Conservation (phyloP, 64 coral and sea anemone genomes). For the Porites lutea region DNA sequence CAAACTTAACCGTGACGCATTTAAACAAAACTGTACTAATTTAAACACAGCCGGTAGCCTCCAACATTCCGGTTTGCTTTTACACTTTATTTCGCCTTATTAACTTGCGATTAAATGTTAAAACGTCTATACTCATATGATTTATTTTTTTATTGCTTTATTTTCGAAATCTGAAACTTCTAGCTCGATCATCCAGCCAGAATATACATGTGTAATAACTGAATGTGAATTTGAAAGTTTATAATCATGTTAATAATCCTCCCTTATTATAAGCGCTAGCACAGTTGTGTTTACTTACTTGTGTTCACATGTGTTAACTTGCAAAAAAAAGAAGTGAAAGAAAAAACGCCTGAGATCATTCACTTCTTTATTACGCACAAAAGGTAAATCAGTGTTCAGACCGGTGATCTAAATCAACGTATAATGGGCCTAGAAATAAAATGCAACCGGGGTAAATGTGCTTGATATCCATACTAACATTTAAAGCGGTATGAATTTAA, state of each 20-base stretch:
- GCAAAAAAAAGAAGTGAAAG: too few species aligned
- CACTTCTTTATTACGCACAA: too few species aligned
- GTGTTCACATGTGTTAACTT: constrained; percentile 3
- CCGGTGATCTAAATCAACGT: too few species aligned
- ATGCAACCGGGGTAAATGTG: too few species aligned
- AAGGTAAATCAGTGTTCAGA: too few species aligned
- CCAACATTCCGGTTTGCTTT: constrained; percentile 8
- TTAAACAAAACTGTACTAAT: neutral
- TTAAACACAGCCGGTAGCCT: constrained; percentile 25
- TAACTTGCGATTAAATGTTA: neutral
- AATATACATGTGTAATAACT: neutral
- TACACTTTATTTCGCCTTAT: neutral
- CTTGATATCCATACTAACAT: too few species aligned
- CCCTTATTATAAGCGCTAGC: neutral
- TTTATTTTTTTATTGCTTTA: neutral
- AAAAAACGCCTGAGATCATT: too few species aligned
- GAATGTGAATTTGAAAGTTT: neutral
- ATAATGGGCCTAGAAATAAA: too few species aligned
- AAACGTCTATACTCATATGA: neutral
- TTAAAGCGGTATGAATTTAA: too few species aligned
- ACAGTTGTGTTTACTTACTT: neutral
- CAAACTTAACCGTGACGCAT: neutral
- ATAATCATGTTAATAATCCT: neutral
- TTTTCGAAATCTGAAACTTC: neutral
- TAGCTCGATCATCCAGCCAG: neutral